Base-by-base conservation (phyloP, 2,797 vertebrate species). In the Coluber constrictor region DNA sequence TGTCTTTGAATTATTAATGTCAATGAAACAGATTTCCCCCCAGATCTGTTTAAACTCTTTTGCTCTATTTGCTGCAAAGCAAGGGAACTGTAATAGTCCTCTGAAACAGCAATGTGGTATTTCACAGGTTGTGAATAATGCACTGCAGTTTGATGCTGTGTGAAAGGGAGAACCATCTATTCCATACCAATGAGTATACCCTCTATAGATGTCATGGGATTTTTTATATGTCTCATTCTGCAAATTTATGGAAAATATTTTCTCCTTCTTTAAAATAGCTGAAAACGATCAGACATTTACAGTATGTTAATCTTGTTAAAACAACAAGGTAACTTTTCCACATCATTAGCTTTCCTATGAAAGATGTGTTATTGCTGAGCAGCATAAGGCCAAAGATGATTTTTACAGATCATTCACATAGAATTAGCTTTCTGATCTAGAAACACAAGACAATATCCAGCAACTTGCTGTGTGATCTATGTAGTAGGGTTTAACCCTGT, bases 91-190 rank as follows among this genome's bases (percentile, higher is more conserved):
- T 90, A 96, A 95, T n/a, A 92, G 92, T 8, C 37, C 25, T 18
- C 25, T 2, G 7, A 60, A 11, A 54, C 63, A 91, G 47, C 57
- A 54, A 63, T 96, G 90, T 93, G 95, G 54, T 87, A 95, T 97
- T 97, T 98, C 95, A 96, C 0, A 55, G 95, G 90, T 92, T 96
- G 93, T 96, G 97, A 97, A 96, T 96, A 96, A 95, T 95, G 86
- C 79, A 95, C 93, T 92, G 92, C 61, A 92, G 0, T 95, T 86
- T 95, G 93, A 96, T 96, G 93, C 90, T 93, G 61, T 87, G 90
- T 95, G 66, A 96, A 95, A 63, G 86, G 66, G 87, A 91, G 92
- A 92, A 93, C 47, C 7, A 95, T 56, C 90, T 93, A 95, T 93
- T 93, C 83, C 91, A 47, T 5, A 96, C 96, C 32, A 96, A 93